Evolutionary conservation across 2,797 vertebrate genomes (phyloP), one percentile per base, ranked within the genome.

Genomic region (Tolypeutes matacus): DNA sequence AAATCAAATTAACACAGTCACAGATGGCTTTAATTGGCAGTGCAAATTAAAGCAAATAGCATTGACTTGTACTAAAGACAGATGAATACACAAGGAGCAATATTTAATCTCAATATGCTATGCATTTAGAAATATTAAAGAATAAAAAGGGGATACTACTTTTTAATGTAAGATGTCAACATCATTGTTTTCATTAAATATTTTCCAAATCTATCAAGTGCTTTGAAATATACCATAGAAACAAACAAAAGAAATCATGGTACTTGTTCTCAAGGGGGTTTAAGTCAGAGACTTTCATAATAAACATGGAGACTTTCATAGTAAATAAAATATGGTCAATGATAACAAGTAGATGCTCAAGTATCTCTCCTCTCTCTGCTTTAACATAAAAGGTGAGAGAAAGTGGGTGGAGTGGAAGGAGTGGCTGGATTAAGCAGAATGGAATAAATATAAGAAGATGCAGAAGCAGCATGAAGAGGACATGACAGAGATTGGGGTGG

Each of bases 1-100:
- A 86, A 91, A 42, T 31, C 58, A 76, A 94, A 89, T 69, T 78
- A 86, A 93, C 72, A 67, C 13, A 94, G 51, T 93, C n/a, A 83
- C 14, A 75, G n/a, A 31, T 93, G 36, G 36, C 53, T 86, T 70
- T 90, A 92, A 92, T n/a, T 89, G 53, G 31, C 29, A 93, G 29
- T 73, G 11, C 70, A 34, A 34, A 83, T n/a, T 13, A 94, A 95
- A 92, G 34, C n/a, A 86, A 49, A 77, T 73, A 86, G 20, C 21
- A 69, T 39, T 94, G 84, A 73, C 80, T 89, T 84, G 25, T 76
- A 70, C 14, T 23, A 93, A 29, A 8, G 73, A 82, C n/a, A 91
- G 49, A 36, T 81, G 21, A 72, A 85, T 69, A 56, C 3, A 86
- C 2, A 95, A 78, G 56, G 29, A 77, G 42, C 60, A 88, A 14